A percentile compares a stretch with the other conserved stretches of the same genome.
These are phyloP conservation scores for Chaetops frenatus DNA, from an alignment of 2,113 vertebrate species.

Conservation along the genomic window DNA sequence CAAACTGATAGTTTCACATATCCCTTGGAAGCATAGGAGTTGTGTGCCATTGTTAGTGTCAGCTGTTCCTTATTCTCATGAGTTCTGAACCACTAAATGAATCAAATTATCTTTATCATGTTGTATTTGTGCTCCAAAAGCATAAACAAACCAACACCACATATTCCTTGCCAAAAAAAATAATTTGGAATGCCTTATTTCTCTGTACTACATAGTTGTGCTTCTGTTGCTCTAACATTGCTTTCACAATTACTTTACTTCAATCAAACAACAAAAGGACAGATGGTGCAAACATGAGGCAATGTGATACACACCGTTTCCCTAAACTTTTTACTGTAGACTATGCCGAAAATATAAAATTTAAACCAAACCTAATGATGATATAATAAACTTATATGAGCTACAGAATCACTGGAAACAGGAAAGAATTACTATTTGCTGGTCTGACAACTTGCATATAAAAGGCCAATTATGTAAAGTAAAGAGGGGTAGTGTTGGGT, in stretches of 20 bases:
- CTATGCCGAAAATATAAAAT: neutral
- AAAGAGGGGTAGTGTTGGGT: neutral
- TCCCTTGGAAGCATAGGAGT: neutral
- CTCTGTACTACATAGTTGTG: neutral
- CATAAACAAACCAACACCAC: neutral
- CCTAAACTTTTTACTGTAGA: neutral
- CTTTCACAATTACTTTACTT: neutral
- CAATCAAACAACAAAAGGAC: neutral
- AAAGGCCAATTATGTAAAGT: neutral
- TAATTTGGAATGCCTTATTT: neutral
- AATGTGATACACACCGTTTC: neutral
- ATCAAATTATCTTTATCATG: neutral
- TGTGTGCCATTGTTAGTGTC: neutral
- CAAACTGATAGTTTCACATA: neutral
- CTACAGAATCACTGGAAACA: neutral
- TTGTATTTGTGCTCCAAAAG: neutral
- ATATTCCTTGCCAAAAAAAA: neutral
- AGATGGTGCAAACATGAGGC: neutral
- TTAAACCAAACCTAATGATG: neutral
- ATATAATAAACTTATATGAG: neutral
- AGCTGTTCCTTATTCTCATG: neutral
- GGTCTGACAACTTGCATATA: neutral
- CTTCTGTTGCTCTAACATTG: neutral
- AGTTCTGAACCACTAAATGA: neutral
- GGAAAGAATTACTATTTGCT: neutral